These are phyloP conservation scores for Hassar affinis DNA, from an alignment of 2,113 vertebrate genomes.

Conservation along the genomic window DNA sequence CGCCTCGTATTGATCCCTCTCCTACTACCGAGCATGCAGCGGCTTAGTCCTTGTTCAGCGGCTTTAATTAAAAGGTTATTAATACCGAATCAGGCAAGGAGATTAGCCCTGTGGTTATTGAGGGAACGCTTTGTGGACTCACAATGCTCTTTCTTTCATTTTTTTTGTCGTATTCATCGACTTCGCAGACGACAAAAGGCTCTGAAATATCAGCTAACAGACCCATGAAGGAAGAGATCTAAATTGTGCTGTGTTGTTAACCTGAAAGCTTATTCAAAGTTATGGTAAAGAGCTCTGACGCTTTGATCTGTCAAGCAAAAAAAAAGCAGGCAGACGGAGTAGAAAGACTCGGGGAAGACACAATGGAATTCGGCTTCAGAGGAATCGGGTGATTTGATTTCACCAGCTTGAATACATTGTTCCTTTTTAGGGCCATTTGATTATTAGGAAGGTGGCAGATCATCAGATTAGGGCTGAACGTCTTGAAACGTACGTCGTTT, in stretches of 20 bases:
- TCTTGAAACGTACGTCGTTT: not conserved
- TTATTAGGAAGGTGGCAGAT: not conserved
- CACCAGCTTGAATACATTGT: not conserved
- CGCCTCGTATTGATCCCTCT: constrained; percentile 49
- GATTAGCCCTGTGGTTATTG: constrained; percentile 53
- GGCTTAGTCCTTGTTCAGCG: constrained; percentile 53
- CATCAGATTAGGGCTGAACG: not conserved
- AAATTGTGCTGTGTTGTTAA: constrained; percentile 49
- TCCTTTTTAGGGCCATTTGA: not conserved
- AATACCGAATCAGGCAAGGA: constrained; percentile 55
- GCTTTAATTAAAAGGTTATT: constrained; percentile 64
- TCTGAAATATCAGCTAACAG: constrained; percentile 51
- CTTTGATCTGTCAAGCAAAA: constrained; percentile 52
- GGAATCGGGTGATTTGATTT: not conserved
- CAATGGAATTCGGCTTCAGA: constrained; percentile 10
- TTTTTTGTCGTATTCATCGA: constrained; percentile 50
- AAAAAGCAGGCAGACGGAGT: not conserved
- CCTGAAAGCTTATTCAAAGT: constrained; percentile 49
- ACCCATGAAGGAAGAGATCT: constrained; percentile 49
- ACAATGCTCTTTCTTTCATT: constrained; percentile 44
- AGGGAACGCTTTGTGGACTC: constrained; percentile 52
- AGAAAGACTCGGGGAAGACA: constrained; percentile 26
- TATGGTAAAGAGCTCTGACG: constrained; percentile 35
- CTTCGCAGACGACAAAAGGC: constrained; percentile 50
- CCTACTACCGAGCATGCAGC: constrained; percentile 40